Percentiles rank a stretch among this genome's conserved stretches.
phyloP scores from a whole-genome alignment of 2,113 vertebrate species.

The Echinops telfairi region DNA sequence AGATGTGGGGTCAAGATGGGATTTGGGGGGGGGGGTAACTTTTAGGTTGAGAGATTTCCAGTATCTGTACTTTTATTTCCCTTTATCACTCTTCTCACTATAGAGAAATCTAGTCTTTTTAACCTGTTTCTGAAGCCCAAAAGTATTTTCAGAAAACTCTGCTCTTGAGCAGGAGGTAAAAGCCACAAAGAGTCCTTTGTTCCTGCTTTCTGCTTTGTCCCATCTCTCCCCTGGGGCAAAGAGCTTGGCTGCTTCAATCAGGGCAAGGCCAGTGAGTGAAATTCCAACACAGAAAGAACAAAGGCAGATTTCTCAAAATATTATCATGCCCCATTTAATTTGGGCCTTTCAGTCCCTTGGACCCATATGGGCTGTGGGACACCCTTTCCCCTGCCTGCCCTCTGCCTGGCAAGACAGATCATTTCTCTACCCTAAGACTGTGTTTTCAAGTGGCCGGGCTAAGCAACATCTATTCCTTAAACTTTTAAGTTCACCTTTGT shows the following conservation, averaged over 20 bases:
- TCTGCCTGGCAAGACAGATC: not conserved
- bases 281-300: constrained; percentile 37
- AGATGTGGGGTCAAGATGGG: not conserved
- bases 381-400: no score
- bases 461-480: constrained; percentile 26
- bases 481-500: not conserved
- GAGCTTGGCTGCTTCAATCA: not conserved
- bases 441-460: not conserved
- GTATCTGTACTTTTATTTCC: not conserved
- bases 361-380: no score
- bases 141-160: constrained; percentile 37
- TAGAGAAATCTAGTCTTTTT: not conserved
- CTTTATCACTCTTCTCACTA: not conserved
- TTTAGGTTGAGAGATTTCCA: not conserved
- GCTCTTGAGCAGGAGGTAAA: not conserved
- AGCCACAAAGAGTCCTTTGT: constrained; percentile 14
- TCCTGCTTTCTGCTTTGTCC: not conserved
- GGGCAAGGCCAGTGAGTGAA: not conserved
- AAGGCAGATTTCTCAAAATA: constrained; percentile 19
- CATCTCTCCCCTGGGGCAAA: not conserved
- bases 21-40: not conserved
- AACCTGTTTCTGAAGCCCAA: not conserved
- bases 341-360: not conserved
- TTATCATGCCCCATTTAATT: not conserved
- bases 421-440: not conserved